Base-by-base conservation (phyloP, 2,888 invertebrate genomes). In the Chydorus sphaericus region DNA sequence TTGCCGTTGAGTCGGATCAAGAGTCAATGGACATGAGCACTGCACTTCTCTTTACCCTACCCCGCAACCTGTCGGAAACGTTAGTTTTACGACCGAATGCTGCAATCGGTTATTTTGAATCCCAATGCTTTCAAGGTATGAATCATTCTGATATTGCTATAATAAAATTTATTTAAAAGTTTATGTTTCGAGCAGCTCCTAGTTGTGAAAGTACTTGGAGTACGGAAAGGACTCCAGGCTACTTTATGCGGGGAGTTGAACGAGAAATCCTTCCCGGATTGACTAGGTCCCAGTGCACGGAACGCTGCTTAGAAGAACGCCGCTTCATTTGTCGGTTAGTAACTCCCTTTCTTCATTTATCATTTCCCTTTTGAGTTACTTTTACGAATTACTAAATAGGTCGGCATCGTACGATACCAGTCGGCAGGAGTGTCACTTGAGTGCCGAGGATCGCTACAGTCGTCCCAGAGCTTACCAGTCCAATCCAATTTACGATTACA, bases 321-420 rank as follows among this genome's bases (percentile, higher is more conserved):
- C 64, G 69, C 31, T 75, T 75, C 62, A 67, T 69, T 48, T 75
- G 75, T 63, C 68, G 69, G 54, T 62, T 51, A 57, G 37, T 48
- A 29, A n/a, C n/a, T n/a, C n/a, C n/a, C n/a, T n/a, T n/a, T n/a
- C n/a, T n/a, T n/a, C n/a, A n/a, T n/a, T n/a, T n/a, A n/a, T n/a
- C n/a, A n/a, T 48, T 48, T 7, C 20, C 10, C 11, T 4, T n/a
- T 26, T 29, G 4, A 3, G 14, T n/a, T 4, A 4, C 16, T 26
- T 49, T 29, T 49, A 4, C 2, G 3, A 14, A 11, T 11, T 28
- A 11, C 20, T 49, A 23, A 28, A 20, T 23, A 57, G 70, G 49
- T 74, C 74, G 26, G 75, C 72, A 55, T 73, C 71, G 57, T 76
- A 73, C 65, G 73, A 74, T 62, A 70, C 73, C 64, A 66, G 69